A percentile compares a stretch with the other conserved stretches of the same genome.
These are phyloP conservation scores for Vollenhovia emeryi DNA, from an alignment of 1,140 invertebrate species.

Conservation along the genomic window DNA sequence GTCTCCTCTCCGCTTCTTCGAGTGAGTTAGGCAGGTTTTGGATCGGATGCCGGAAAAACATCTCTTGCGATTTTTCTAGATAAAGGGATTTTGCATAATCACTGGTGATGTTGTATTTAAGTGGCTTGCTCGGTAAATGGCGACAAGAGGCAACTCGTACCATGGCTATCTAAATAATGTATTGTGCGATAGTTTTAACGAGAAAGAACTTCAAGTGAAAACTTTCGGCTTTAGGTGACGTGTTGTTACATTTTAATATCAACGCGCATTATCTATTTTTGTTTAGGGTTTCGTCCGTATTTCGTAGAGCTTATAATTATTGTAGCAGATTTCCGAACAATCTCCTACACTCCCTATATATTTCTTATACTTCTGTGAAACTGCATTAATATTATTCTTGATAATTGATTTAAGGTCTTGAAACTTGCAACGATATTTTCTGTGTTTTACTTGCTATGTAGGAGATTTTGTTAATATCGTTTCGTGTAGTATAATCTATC, in stretches of 20 bases:
- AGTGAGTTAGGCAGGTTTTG: conserved; percentile 14
- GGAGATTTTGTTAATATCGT: not conserved
- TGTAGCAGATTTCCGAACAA: not conserved
- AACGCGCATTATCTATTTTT: conserved; percentile 2
- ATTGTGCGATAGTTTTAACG: conserved; percentile 44
- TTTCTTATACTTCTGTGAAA: not conserved
- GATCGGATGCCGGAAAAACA: conserved; percentile 17
- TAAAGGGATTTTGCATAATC: conserved; percentile 60
- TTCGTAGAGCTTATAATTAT: not conserved
- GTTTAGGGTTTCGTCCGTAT: not conserved
- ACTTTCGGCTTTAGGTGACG: conserved; percentile 19
- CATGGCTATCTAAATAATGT: conserved; percentile 40
- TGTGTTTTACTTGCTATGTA: not conserved
- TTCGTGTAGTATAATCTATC: too few relatives aligned
- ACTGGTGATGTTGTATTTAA: conserved; percentile 51
- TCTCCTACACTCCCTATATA: not conserved
- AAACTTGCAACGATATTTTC: not conserved
- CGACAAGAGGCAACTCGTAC: not conserved
- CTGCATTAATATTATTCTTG: not conserved
- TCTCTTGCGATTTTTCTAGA: conserved; percentile 33
- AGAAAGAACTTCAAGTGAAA: conserved; percentile 26
- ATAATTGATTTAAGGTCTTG: not conserved
- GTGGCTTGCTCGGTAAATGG: conserved; percentile 16
- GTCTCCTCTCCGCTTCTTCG: not conserved
- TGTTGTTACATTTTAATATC: conserved; percentile 37